phyloP scores from a whole-genome alignment of 2,113 vertebrate species.

The Lepisosteus osseus region DNA sequence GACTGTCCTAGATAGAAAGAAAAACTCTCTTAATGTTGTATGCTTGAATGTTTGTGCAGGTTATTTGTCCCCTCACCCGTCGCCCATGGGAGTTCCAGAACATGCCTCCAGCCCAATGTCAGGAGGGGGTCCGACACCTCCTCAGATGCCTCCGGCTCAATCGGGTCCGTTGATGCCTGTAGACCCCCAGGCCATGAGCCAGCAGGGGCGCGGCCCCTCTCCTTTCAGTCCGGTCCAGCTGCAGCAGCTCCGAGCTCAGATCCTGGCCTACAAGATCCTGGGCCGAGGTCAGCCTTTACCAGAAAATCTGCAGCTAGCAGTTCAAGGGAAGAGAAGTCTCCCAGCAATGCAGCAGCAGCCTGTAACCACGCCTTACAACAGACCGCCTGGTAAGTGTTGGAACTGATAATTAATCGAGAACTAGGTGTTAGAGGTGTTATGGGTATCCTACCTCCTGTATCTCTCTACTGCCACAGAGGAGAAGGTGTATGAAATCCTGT shows the following conservation, averaged over 20 bases:
- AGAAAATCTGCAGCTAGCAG: slow-evolving; percentile 93
- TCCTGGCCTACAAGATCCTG: slow-evolving; percentile 96
- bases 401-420: not conserved
- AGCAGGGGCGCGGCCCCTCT: slow-evolving; percentile 81
- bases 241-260: slow-evolving; percentile 95
- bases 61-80: slow-evolving; percentile 93
- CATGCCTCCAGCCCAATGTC: slow-evolving; percentile 92
- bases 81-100: slow-evolving; percentile 85
- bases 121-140: slow-evolving; percentile 88
- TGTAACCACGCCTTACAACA: slow-evolving; percentile 70
- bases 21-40: not conserved
- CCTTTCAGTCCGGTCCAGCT: slow-evolving; percentile 92
- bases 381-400: slow-evolving; percentile 73
- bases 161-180: slow-evolving; percentile 79
- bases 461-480: no score
- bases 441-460: no score
- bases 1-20: not conserved
- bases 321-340: slow-evolving; percentile 92
- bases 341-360: slow-evolving; percentile 86
- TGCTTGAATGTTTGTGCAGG: slow-evolving; percentile 56
- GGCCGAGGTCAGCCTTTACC: slow-evolving; percentile 91
- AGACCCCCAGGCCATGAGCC: slow-evolving; percentile 84
- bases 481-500: no score
- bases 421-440: no score
- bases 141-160: slow-evolving; percentile 85